A percentile compares a stretch with the other conserved stretches of the same genome.
Conservation (phyloP, 2,113 vertebrate species). For the Setophaga petechia region DNA sequence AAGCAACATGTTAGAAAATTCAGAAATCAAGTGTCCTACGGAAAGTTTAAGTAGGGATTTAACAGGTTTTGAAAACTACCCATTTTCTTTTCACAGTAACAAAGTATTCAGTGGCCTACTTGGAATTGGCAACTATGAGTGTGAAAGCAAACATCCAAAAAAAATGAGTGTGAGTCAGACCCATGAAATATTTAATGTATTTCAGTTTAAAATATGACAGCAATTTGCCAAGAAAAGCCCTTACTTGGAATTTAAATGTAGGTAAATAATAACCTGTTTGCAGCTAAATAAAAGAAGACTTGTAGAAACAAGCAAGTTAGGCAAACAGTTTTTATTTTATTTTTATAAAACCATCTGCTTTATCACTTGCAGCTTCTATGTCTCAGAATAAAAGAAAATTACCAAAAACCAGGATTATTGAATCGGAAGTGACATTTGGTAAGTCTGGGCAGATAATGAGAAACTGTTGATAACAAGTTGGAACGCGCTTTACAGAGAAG, state of each 20-base stretch:
- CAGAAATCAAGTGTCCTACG: background rate
- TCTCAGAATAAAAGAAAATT: background rate
- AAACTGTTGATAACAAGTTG: background rate
- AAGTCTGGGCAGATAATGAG: background rate
- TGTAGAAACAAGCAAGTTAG: background rate
- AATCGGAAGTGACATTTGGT: background rate
- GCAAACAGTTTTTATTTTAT: background rate
- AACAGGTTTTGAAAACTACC: background rate
- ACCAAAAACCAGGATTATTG: background rate
- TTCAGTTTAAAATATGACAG: background rate
- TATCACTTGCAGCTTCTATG: background rate
- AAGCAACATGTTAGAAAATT: background rate
- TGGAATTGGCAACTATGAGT: background rate
- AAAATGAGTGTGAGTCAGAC: background rate
- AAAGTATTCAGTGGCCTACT: background rate
- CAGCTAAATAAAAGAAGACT: background rate
- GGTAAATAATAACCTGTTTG: background rate
- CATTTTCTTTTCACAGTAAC: background rate
- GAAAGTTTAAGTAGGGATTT: background rate
- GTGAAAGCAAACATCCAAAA: background rate
- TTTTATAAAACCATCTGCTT: background rate
- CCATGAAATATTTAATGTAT: background rate
- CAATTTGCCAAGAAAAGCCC: background rate
- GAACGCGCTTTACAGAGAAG: fast-evolving
- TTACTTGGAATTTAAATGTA: background rate